A percentile compares a stretch with the other conserved stretches of the same genome.
phyloP scores from a whole-genome alignment of 2,888 invertebrate genomes.

The Mythimna ferrago region DNA sequence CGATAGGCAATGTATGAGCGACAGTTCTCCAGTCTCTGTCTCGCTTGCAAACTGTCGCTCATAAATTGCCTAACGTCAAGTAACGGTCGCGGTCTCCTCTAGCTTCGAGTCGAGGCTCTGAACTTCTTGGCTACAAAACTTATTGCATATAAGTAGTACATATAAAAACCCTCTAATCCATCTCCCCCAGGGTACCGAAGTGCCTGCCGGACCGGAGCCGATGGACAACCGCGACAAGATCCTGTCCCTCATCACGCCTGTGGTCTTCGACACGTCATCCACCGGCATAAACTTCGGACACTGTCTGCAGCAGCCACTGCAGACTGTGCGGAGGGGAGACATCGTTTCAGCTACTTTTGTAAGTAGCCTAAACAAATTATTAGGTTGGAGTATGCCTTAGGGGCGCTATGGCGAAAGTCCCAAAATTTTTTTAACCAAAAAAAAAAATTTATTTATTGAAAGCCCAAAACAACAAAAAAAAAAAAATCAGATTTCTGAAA shows the following conservation, averaged over 20 bases:
- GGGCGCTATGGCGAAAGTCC: too few relatives aligned
- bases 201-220: conserved; percentile 92
- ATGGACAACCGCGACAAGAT: conserved; percentile 93
- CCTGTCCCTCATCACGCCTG: conserved; percentile 93
- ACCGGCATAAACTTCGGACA: conserved; percentile 93
- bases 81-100: too few relatives aligned
- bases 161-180: conserved; percentile 60
- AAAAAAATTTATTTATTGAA: too few relatives aligned
- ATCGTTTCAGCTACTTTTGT: conserved; percentile 94
- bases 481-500: too few relatives aligned
- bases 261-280: conserved; percentile 94
- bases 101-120: background rate
- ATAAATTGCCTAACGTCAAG: too few relatives aligned
- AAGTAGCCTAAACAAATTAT: conserved; percentile 73
- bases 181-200: conserved; percentile 77
- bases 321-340: conserved; percentile 90
- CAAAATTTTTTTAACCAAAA: too few relatives aligned
- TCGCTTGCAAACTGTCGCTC: too few relatives aligned
- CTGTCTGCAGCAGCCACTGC: conserved; percentile 93
- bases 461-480: too few relatives aligned
- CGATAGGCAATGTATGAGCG: too few relatives aligned
- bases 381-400: too few relatives aligned
- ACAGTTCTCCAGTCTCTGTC: too few relatives aligned
- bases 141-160: too few relatives aligned
- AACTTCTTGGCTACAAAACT: background rate